phyloP scores from a whole-genome alignment of 2,797 vertebrate species.

The Scleropages formosus region DNA sequence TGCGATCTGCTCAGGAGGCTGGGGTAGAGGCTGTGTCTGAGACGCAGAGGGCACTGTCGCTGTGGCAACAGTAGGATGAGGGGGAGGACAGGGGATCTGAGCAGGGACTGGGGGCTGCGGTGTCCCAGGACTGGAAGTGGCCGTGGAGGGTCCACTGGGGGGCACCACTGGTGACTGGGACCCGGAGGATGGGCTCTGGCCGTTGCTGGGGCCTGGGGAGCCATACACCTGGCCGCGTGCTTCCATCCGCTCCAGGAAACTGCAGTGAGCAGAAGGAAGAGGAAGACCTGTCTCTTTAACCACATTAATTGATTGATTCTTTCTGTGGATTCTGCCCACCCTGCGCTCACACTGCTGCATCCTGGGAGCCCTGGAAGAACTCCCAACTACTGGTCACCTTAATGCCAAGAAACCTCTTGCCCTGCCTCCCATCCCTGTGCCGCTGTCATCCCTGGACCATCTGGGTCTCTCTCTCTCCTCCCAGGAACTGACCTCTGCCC shows the following conservation, averaged over 20 bases:
- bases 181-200: slow-evolving; percentile 75
- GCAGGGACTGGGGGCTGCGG: slow-evolving; percentile 51
- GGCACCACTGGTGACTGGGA: slow-evolving; percentile 75
- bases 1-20: background rate
- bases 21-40: background rate
- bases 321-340: background rate
- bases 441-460: too few species aligned
- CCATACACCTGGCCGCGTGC: slow-evolving; percentile 63
- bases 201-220: slow-evolving; percentile 59
- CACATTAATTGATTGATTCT: background rate
- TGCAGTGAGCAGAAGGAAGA: slow-evolving; percentile 39
- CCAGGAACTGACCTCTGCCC: background rate
- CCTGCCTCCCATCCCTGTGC: too few species aligned
- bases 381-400: background rate
- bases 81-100: slow-evolving; percentile 37
- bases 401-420: background rate
- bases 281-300: background rate
- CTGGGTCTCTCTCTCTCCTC: background rate
- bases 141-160: slow-evolving; percentile 57
- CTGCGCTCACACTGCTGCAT: background rate
- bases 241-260: slow-evolving; percentile 81
- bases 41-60: slow-evolving; percentile 25
- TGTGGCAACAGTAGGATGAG: background rate
- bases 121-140: slow-evolving; percentile 71
- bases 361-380: background rate